Percentiles rank a stretch among this genome's conserved stretches.
These are phyloP conservation scores for Epinephelus fuscoguttatus DNA, from an alignment of 2,113 vertebrate species.

Conservation along the genomic window DNA sequence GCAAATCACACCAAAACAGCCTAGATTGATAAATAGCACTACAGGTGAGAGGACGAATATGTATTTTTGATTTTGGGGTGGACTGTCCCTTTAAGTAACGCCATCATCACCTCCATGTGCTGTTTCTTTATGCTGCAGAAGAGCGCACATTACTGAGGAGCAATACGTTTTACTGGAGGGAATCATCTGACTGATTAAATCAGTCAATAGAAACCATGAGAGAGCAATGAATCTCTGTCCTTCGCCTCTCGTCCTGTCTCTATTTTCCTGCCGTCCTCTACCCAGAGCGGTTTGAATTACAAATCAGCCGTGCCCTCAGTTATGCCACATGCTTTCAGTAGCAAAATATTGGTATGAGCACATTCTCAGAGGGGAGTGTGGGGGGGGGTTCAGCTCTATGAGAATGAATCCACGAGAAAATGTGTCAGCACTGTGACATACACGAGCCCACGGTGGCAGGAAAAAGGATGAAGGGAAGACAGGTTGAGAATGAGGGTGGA, in stretches of 20 bases:
- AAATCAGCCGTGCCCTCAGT: conserved; percentile 10
- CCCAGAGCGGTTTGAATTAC: not conserved
- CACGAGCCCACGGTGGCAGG: not conserved
- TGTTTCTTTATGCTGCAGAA: not conserved
- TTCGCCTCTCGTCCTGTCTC: not conserved
- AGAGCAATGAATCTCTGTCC: conserved; percentile 2
- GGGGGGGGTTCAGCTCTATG: not conserved
- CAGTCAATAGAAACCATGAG: not conserved
- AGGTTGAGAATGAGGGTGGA: not conserved
- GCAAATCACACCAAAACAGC: too few species aligned
- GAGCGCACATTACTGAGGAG: conserved; percentile 12
- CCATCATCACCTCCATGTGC: not conserved
- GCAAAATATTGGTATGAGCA: not conserved
- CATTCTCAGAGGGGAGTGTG: not conserved
- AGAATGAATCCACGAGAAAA: conserved; percentile 12
- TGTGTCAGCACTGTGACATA: not conserved
- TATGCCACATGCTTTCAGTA: conserved; percentile 13
- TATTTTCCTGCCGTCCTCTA: not conserved
- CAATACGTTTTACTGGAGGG: conserved; percentile 37
- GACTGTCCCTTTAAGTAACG: too few species aligned
- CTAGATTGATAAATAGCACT: too few species aligned
- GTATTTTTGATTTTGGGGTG: too few species aligned
- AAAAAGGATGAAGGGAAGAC: conserved; percentile 22
- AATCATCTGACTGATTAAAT: conserved; percentile 28
- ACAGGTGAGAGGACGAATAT: too few species aligned